Evolutionary conservation across 2,113 vertebrate genomes (phyloP).

Genomic region (Pongo abelii): DNA sequence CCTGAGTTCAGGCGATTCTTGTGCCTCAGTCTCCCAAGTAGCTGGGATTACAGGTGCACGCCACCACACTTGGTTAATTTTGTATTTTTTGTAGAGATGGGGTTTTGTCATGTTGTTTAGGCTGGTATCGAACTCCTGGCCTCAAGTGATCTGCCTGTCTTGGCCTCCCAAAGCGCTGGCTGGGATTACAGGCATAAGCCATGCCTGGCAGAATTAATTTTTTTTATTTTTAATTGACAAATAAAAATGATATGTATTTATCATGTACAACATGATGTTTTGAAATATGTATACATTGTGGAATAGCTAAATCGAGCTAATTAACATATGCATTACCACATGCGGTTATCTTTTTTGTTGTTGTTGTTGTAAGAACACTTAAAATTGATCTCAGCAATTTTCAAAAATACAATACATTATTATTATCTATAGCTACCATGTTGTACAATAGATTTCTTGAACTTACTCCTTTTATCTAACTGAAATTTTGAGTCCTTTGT

Average conservation of each 20-base stretch:
- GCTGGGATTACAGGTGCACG: no score
- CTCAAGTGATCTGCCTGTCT: no score
- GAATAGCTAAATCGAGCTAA: neutral
- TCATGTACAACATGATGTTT: neutral
- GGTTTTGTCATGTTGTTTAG: no score
- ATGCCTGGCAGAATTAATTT: no score
- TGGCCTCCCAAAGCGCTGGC: no score
- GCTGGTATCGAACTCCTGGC: no score
- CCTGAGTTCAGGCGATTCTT: no score
- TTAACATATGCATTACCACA: neutral
- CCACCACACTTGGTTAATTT: no score
- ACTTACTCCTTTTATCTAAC: neutral
- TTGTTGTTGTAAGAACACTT: neutral
- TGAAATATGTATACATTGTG: neutral
- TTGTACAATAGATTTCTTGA: neutral
- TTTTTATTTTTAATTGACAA: neutral
- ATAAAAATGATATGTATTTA: neutral
- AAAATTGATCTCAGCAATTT: neutral
- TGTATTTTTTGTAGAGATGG: no score
- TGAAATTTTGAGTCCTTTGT: neutral
- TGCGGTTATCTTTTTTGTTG: neutral
- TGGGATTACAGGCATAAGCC: no score
- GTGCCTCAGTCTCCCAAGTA: no score
- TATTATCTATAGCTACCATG: neutral
- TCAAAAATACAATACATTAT: neutral